Evolutionary conservation across 2,888 invertebrate genomes (phyloP).

Genomic region (Nudaria mundana): DNA sequence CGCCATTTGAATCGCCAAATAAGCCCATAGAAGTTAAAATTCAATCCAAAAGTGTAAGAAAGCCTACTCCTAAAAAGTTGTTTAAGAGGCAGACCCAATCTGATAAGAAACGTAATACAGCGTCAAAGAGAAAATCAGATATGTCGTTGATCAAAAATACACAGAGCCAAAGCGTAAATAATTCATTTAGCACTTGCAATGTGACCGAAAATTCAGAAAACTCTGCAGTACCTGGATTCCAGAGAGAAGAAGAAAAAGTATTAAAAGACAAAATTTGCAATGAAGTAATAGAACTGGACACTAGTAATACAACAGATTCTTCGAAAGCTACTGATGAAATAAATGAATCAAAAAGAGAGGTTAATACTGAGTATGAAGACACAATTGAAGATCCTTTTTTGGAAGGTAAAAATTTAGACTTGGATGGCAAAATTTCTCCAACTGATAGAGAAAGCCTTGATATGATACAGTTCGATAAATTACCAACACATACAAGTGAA

Average conservation of each 20-base stretch:
- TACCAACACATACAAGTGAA: constrained; percentile 41
- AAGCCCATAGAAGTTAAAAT: constrained; percentile 15
- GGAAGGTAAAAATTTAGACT: constrained; percentile 50
- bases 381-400: constrained; percentile 70
- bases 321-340: constrained; percentile 51
- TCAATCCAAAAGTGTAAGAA: constrained; percentile 17
- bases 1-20: constrained; percentile 38
- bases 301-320: constrained; percentile 43
- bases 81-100: constrained; percentile 50
- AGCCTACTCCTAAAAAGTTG: constrained; percentile 25
- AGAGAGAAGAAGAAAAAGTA: constrained; percentile 9
- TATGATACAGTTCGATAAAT: constrained; percentile 53
- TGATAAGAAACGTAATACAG: constrained; percentile 37
- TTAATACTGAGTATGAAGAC: constrained; percentile 71
- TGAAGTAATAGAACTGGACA: constrained; percentile 39
- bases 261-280: constrained; percentile 32
- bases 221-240: constrained; percentile 14
- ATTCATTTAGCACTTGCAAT: constrained; percentile 32
- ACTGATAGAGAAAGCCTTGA: constrained; percentile 43
- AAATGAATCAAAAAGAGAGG: constrained; percentile 51
- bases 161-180: constrained; percentile 27
- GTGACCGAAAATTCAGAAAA: constrained; percentile 33
- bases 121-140: constrained; percentile 44
- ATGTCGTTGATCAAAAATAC: constrained; percentile 32
- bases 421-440: constrained; percentile 42